Percentiles rank a stretch among this genome's conserved stretches.
Conservation (phyloP, 2,113 vertebrate genomes). For the Globicephala melas region DNA sequence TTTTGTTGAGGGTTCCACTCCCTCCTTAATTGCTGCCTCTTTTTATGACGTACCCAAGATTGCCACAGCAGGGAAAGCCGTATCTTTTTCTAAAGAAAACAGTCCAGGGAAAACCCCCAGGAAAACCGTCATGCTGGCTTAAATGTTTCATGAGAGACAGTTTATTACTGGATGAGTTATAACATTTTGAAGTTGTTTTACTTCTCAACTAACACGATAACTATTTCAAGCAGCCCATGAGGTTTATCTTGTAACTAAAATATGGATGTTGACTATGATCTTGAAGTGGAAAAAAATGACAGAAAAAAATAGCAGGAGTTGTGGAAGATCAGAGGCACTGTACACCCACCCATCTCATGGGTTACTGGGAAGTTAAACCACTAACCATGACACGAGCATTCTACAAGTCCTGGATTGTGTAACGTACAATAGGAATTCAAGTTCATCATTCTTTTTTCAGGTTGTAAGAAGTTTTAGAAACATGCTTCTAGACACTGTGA, state of each 20-base stretch:
- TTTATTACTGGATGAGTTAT: background rate
- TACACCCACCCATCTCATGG: rapidly evolving
- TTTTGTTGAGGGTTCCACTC: background rate
- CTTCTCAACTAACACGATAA: background rate
- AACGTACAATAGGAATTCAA: background rate
- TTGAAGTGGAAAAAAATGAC: background rate
- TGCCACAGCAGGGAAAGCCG: conserved; percentile 53
- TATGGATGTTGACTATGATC: background rate
- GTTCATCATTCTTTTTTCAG: background rate
- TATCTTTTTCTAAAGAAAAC: conserved; percentile 68
- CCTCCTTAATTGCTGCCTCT: conserved; percentile 30
- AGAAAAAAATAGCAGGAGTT: background rate
- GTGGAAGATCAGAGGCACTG: background rate
- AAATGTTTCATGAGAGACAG: background rate
- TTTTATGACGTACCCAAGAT: conserved; percentile 64
- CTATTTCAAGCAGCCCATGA: background rate
- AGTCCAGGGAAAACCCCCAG: conserved; percentile 59
- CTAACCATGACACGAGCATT: background rate
- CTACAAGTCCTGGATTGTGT: background rate
- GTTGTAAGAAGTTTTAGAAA: background rate
- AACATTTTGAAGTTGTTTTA: background rate
- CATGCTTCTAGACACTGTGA: background rate
- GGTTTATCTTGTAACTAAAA: background rate
- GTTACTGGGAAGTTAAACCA: background rate
- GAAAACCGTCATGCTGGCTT: conserved; percentile 31